phyloP scores from a whole-genome alignment of 2,113 vertebrate species.

The Nannospalax galili region DNA sequence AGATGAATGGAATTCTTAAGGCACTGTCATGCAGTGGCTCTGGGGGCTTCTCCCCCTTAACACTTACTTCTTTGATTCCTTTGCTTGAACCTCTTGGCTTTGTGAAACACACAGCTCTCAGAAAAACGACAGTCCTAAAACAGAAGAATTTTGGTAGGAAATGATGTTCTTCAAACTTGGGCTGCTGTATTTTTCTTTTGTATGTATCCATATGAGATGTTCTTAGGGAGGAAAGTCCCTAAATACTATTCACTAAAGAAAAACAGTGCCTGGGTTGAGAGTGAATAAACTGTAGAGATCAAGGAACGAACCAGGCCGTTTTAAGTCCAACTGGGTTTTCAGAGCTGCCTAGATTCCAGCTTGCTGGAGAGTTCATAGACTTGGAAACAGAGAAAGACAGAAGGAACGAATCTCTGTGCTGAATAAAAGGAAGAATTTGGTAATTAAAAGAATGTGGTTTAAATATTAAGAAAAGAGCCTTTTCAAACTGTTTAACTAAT shows the following conservation, averaged over 20 bases:
- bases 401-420: constrained; percentile 18
- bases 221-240: neutral
- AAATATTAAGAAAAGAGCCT: neutral
- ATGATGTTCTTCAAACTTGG: constrained; percentile 9
- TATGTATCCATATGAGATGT: neutral
- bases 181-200: neutral
- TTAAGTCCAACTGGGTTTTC: neutral
- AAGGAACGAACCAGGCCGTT: neutral
- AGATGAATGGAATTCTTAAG: neutral
- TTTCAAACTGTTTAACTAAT: constrained; percentile 22
- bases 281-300: neutral
- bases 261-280: neutral
- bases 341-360: neutral
- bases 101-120: constrained; percentile 29
- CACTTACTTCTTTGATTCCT: neutral
- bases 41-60: neutral
- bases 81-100: neutral
- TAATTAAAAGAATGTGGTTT: neutral
- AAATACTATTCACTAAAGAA: constrained; percentile 16
- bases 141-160: neutral
- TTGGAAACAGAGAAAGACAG: neutral
- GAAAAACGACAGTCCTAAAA: neutral
- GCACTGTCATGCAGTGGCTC: neutral
- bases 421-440: constrained; percentile 30
- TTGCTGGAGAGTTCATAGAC: constrained; percentile 4